A percentile compares a stretch with the other conserved stretches of the same genome.
Evolutionary conservation across 2,113 vertebrate species (phyloP).

Genomic region (Tragelaphus scriptus): DNA sequence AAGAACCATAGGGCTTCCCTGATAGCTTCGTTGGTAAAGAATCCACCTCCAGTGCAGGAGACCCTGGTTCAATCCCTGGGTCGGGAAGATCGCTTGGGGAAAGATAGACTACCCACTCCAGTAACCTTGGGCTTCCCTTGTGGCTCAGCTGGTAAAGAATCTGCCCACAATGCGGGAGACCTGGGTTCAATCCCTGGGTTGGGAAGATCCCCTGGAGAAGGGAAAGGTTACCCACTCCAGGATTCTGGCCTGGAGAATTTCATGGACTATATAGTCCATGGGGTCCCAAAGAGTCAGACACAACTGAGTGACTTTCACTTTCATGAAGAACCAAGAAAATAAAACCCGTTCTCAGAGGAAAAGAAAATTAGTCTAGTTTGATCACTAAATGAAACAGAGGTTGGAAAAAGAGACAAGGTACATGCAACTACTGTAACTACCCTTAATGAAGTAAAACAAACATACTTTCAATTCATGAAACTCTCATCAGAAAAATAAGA

Average conservation of each 20-base stretch:
- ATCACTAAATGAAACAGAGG: constrained; percentile 27
- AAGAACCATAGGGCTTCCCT: neutral
- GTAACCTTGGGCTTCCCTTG: neutral
- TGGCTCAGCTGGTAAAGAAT: neutral
- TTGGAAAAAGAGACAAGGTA: neutral
- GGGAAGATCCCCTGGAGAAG: neutral
- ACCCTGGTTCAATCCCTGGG: neutral
- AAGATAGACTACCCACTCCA: neutral
- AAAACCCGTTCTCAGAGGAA: constrained; percentile 24
- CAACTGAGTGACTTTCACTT: neutral
- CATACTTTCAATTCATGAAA: neutral
- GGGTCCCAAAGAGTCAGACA: neutral
- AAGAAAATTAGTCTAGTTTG: neutral
- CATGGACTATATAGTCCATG: neutral
- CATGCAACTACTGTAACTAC: neutral
- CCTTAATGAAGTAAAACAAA: neutral
- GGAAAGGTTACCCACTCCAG: neutral
- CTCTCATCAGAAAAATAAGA: constrained; percentile 13
- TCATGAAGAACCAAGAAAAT: constrained; percentile 23
- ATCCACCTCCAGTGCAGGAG: neutral
- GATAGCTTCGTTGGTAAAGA: neutral
- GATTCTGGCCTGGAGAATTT: neutral
- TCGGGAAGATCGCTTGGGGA: neutral
- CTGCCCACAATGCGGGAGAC: fast-evolving
- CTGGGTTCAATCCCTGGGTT: neutral